Conservation (phyloP, 2,888 invertebrate genomes). For the Drosophila longiperda region DNA sequence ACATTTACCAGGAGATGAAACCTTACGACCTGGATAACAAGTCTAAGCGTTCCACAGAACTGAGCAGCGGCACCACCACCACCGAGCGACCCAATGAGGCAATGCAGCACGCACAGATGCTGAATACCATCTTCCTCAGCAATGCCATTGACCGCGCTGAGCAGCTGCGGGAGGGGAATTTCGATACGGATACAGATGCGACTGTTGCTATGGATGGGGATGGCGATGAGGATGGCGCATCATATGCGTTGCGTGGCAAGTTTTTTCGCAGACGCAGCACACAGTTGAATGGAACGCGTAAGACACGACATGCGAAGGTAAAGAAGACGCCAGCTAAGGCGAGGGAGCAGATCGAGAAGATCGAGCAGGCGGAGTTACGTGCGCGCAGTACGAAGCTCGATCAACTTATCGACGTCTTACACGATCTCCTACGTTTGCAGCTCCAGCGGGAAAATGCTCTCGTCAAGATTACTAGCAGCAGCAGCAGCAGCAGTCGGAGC, state of each 20-base stretch:
- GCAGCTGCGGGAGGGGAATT: not conserved
- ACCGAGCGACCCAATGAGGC: slow-evolving; percentile 20
- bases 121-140: slow-evolving; percentile 30
- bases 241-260: slow-evolving; percentile 76
- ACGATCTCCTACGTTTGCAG: slow-evolving; percentile 67
- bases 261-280: slow-evolving; percentile 65
- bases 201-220: not conserved
- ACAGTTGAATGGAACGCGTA: slow-evolving; percentile 26
- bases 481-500: not conserved
- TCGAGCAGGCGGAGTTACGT: slow-evolving; percentile 19
- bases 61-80: slow-evolving; percentile 7
- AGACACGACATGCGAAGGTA: slow-evolving; percentile 52
- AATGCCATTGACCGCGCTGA: slow-evolving; percentile 9
- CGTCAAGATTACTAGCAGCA: not conserved
- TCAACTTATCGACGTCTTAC: slow-evolving; percentile 73
- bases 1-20: slow-evolving; percentile 52
- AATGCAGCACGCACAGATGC: slow-evolving; percentile 23
- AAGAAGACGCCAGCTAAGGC: slow-evolving; percentile 8
- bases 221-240: slow-evolving; percentile 26
- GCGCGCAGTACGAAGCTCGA: slow-evolving; percentile 68
- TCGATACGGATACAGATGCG: slow-evolving; percentile 7
- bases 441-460: slow-evolving; percentile 45
- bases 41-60: slow-evolving; percentile 48
- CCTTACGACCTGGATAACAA: slow-evolving; percentile 50
- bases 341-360: slow-evolving; percentile 5